Conservation (phyloP, 2,888 invertebrate species). For the Azorinus chamasolen region DNA sequence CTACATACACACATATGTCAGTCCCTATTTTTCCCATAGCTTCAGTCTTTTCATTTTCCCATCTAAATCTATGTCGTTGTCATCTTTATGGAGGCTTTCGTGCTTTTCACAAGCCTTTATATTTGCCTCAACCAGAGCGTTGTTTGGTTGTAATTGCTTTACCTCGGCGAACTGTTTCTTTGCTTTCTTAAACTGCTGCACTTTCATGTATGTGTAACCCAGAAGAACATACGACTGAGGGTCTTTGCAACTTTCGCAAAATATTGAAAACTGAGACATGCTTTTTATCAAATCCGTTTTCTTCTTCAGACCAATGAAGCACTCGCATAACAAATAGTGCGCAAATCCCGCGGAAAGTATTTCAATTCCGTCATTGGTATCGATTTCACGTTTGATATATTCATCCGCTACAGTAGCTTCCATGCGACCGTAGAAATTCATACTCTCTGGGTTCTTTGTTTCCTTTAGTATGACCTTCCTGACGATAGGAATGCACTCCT, state of each 20-base stretch:
- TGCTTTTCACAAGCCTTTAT: conserved; percentile 49
- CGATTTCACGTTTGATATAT: conserved; percentile 65
- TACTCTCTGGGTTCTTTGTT: conserved; percentile 63
- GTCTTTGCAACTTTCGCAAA: conserved; percentile 54
- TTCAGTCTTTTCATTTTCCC: conserved; percentile 45
- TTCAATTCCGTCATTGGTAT: conserved; percentile 61
- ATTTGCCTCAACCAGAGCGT: conserved; percentile 53
- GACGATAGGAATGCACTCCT: conserved; percentile 63
- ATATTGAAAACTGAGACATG: conserved; percentile 59
- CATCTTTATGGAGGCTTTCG: conserved; percentile 29
- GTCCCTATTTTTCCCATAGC: conserved; percentile 24
- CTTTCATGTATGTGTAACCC: conserved; percentile 64
- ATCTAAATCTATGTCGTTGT: conserved; percentile 46
- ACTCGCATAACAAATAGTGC: conserved; percentile 66
- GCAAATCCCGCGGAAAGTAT: conserved; percentile 60
- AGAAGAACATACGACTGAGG: conserved; percentile 58
- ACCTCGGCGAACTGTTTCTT: conserved; percentile 52
- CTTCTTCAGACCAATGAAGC: conserved; percentile 60
- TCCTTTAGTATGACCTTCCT: conserved; percentile 63
- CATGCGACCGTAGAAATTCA: conserved; percentile 71
- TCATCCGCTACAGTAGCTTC: conserved; percentile 66
- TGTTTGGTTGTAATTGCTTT: conserved; percentile 44
- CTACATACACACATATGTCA: too few relatives aligned
- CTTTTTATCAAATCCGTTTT: conserved; percentile 51
- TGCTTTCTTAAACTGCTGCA: conserved; percentile 65